Evolutionary conservation across 2,888 invertebrate species (phyloP).

Genomic region (Trilocha varians): DNA sequence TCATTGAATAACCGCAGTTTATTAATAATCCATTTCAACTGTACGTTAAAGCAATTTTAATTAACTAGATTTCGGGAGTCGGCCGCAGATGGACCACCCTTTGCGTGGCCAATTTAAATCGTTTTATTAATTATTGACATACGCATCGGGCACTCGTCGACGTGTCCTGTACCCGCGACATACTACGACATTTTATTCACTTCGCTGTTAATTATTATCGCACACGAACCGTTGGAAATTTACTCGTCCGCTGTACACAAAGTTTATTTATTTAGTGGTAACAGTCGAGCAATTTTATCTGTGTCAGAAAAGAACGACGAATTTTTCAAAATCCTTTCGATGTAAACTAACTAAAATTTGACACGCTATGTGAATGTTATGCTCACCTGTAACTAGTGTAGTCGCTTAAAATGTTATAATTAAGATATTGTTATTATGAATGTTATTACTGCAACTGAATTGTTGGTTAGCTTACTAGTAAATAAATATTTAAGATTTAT

Average conservation of each 20-base stretch:
- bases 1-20: conserved; percentile 51
- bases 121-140: conserved; percentile 35
- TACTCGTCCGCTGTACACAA: conserved; percentile 56
- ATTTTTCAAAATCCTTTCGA: no score
- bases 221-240: conserved; percentile 58
- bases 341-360: no score
- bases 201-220: conserved; percentile 67
- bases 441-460: no score
- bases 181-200: conserved; percentile 58
- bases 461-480: no score
- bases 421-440: no score
- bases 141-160: conserved; percentile 22
- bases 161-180: conserved; percentile 39
- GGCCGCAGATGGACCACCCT: conserved; percentile 30
- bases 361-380: no score
- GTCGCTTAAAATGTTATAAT: no score
- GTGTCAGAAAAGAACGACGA: no score
- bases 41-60: conserved; percentile 53
- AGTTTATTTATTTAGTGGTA: no score
- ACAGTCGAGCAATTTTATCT: no score
- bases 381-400: no score
- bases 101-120: conserved; percentile 43
- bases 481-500: no score
- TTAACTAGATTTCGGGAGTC: conserved; percentile 42
- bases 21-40: conserved; percentile 49